Percentiles rank a stretch among this genome's conserved stretches.
These are phyloP conservation scores for Cryptophagus acutangulus DNA, from an alignment of 2,888 invertebrate species.

Conservation along the genomic window DNA sequence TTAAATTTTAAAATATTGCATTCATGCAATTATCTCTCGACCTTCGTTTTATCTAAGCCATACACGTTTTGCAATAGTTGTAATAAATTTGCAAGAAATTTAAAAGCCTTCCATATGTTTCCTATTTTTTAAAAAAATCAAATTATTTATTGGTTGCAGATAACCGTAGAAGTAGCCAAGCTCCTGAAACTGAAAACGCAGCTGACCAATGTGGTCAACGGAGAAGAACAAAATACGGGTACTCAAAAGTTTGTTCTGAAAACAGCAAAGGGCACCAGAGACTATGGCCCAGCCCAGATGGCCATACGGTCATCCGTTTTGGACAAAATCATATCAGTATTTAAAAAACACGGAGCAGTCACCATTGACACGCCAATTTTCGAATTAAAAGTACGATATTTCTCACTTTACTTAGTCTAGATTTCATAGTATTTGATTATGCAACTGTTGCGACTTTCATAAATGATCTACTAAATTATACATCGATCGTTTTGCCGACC, in stretches of 20 bases:
- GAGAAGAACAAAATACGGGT: slow-evolving; percentile 50
- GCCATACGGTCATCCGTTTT: slow-evolving; percentile 81
- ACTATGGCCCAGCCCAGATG: slow-evolving; percentile 95
- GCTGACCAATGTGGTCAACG: slow-evolving; percentile 58
- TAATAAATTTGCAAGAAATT: too few relatives aligned
- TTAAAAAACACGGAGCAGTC: slow-evolving; percentile 95
- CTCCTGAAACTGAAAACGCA: slow-evolving; percentile 75
- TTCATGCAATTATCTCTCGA: too few relatives aligned
- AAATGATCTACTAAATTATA: not conserved
- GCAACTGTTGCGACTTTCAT: too few relatives aligned
- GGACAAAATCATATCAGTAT: slow-evolving; percentile 79
- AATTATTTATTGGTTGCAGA: too few relatives aligned
- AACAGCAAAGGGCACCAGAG: slow-evolving; percentile 90
- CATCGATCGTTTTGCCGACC: not conserved
- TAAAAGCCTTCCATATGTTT: too few relatives aligned
- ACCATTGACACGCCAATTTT: slow-evolving; percentile 98
- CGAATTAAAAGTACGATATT: slow-evolving; percentile 75
- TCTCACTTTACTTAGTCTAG: not conserved
- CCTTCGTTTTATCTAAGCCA: too few relatives aligned
- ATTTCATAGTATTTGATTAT: too few relatives aligned
- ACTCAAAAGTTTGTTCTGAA: slow-evolving; percentile 77
- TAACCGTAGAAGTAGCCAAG: slow-evolving; percentile 79
- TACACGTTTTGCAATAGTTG: too few relatives aligned
- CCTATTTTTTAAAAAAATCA: too few relatives aligned
- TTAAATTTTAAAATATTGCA: too few relatives aligned